These are phyloP conservation scores for Dinomys branickii DNA, from an alignment of 2,113 vertebrate genomes.

Conservation along the genomic window DNA sequence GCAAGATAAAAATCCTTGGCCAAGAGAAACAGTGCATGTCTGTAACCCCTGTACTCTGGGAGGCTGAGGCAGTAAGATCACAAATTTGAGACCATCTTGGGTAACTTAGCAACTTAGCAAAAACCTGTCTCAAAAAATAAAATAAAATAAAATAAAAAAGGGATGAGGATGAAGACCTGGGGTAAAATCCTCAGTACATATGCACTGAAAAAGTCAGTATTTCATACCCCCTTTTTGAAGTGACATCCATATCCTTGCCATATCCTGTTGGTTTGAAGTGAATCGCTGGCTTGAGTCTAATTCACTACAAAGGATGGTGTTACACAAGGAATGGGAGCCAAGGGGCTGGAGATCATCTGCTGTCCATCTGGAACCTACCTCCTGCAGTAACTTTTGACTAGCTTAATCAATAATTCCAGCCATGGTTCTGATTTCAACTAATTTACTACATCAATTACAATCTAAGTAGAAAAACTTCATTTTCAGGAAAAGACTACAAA, in stretches of 20 bases:
- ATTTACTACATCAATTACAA: not conserved
- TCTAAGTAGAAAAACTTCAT: not conserved
- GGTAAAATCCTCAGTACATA: not conserved
- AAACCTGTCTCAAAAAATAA: not conserved
- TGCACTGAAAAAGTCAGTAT: not conserved
- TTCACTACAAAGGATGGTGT: rapidly evolving
- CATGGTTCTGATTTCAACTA: not conserved
- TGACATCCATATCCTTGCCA: not conserved
- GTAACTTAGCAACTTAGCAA: not conserved
- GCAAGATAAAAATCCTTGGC: not conserved
- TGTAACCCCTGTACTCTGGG: not conserved
- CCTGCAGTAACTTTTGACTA: not conserved
- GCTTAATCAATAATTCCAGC: not conserved
- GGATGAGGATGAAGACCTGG: too few species aligned
- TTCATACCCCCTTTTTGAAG: not conserved
- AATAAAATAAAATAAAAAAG: not conserved
- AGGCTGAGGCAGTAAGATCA: not conserved
- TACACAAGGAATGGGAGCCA: not conserved
- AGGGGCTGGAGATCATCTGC: rapidly evolving
- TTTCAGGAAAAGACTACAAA: not conserved
- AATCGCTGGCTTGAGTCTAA: not conserved
- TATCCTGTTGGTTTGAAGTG: not conserved
- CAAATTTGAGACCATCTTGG: not conserved
- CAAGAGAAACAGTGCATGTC: too few species aligned
- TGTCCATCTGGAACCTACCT: not conserved